Conservation (phyloP, 2,797 vertebrate species). For the Bradypodion ventrale region DNA sequence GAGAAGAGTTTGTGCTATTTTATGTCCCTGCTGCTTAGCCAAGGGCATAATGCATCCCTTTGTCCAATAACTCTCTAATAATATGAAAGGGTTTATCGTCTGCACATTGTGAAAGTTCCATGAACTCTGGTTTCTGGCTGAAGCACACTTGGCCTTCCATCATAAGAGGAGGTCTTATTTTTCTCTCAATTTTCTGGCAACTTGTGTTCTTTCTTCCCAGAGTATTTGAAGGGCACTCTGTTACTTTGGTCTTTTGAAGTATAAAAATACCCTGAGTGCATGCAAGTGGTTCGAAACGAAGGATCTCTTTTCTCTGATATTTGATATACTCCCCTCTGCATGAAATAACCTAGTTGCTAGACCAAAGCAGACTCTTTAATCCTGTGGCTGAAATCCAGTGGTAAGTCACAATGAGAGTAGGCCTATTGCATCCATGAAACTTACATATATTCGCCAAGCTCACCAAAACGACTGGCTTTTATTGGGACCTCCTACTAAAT, state of each 20-base stretch:
- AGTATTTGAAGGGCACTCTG: constrained; percentile 42
- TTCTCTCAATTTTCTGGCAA: constrained; percentile 42
- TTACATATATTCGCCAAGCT: too few relatives aligned
- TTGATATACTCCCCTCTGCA: not conserved
- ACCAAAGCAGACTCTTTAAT: not conserved
- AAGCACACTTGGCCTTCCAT: constrained; percentile 3
- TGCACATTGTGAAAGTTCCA: constrained; percentile 46
- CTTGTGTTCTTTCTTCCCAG: not conserved
- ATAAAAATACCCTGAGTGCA: constrained; percentile 24
- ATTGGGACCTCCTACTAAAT: too few relatives aligned
- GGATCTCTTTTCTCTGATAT: not conserved
- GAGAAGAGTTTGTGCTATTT: constrained; percentile 33
- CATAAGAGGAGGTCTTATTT: constrained; percentile 52
- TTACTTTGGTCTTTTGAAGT: constrained; percentile 32
- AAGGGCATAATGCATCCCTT: constrained; percentile 32
- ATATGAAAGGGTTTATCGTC: constrained; percentile 43
- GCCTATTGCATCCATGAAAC: too few relatives aligned
- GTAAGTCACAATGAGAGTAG: too few relatives aligned
- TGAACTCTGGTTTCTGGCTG: constrained; percentile 36
- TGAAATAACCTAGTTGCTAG: not conserved
- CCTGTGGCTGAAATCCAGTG: too few relatives aligned
- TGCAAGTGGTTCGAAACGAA: not conserved
- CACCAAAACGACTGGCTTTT: too few relatives aligned
- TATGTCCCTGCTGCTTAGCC: constrained; percentile 41
- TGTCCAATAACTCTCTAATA: constrained; percentile 36